These are phyloP conservation scores for Watsonalla binaria DNA, from an alignment of 2,888 invertebrate species.

Conservation along the genomic window DNA sequence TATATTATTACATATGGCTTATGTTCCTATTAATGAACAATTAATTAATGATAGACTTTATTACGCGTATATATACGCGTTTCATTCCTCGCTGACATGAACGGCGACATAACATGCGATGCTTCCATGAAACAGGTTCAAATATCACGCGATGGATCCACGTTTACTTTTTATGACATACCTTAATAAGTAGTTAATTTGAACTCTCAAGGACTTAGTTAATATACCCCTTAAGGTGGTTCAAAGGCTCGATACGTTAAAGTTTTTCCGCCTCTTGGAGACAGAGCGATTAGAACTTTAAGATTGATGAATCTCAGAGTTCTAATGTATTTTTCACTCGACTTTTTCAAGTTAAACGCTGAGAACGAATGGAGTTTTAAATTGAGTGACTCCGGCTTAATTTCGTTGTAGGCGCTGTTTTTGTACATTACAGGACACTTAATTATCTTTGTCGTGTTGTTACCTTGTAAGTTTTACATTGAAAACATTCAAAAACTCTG, in stretches of 20 bases:
- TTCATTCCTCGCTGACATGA: not conserved
- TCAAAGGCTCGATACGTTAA: constrained; percentile 11
- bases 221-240: constrained; percentile 1
- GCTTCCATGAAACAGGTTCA: not conserved
- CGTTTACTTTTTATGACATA: not conserved
- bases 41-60: not conserved
- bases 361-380: constrained; percentile 28
- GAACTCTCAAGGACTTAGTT: not conserved
- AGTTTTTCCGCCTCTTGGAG: constrained; percentile 40
- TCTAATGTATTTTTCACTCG: constrained; percentile 39
- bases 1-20: not conserved
- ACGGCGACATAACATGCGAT: not conserved
- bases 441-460: no score
- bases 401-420: constrained; percentile 23
- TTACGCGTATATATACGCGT: no score
- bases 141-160: not conserved
- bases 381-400: constrained; percentile 36
- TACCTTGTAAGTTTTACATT: no score
- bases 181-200: not conserved
- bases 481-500: no score
- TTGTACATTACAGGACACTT: constrained; percentile 5
- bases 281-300: constrained; percentile 55
- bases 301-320: constrained; percentile 58
- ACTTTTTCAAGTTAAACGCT: constrained; percentile 26
- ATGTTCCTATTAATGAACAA: not conserved